These are phyloP conservation scores for Emmelina monodactyla DNA, from an alignment of 2,888 invertebrate species.

Conservation along the genomic window DNA sequence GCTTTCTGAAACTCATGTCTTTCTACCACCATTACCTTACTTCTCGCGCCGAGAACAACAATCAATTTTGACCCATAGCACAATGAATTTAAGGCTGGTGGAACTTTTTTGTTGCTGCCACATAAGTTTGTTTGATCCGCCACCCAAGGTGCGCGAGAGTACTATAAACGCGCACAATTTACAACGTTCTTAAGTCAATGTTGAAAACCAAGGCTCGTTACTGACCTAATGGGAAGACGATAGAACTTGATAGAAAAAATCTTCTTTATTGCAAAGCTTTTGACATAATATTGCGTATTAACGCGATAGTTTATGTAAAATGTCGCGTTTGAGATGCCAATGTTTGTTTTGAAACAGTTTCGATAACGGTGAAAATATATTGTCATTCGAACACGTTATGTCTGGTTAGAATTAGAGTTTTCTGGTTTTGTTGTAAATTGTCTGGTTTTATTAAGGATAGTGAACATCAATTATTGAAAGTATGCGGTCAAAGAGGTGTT, in stretches of 20 bases:
- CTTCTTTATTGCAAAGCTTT: not conserved
- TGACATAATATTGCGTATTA: not conserved
- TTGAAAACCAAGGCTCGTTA: slow-evolving; percentile 51
- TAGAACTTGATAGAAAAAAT: too few relatives aligned
- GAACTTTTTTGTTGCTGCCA: slow-evolving; percentile 7
- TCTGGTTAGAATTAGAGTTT: too few relatives aligned
- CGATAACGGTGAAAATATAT: too few relatives aligned
- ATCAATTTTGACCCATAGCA: not conserved
- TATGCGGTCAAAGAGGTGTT: too few relatives aligned
- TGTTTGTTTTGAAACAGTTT: too few relatives aligned
- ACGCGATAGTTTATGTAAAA: not conserved
- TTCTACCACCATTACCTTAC: slow-evolving; percentile 14
- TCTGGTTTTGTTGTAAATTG: too few relatives aligned
- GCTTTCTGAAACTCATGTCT: slow-evolving; percentile 45
- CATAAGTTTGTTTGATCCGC: slow-evolving; percentile 20
- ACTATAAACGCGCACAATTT: slow-evolving; percentile 57
- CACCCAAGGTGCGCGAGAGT: slow-evolving; percentile 48
- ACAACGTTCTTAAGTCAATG: slow-evolving; percentile 49
- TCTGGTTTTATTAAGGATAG: too few relatives aligned
- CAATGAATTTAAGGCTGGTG: slow-evolving; percentile 9
- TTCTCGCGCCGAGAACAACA: not conserved
- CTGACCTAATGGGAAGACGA: slow-evolving; percentile 28
- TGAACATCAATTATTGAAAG: too few relatives aligned
- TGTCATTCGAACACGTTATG: too few relatives aligned
- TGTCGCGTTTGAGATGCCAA: not conserved